Evolutionary conservation across 2,888 invertebrate species (phyloP).

Genomic region (Galeruca laticollis): DNA sequence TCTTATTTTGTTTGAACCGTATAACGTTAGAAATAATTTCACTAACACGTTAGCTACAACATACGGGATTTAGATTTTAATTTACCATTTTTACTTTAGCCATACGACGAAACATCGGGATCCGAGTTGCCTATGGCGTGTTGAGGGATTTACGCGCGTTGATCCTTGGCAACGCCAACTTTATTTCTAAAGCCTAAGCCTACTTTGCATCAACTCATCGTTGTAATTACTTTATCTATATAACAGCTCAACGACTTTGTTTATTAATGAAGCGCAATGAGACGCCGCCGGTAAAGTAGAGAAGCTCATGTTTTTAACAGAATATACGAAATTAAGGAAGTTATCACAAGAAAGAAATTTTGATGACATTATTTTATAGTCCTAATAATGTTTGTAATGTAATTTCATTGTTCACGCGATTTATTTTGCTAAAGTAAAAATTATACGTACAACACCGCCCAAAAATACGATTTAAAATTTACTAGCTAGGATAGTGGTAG

Average conservation of each 20-base stretch:
- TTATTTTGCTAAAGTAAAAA: no score
- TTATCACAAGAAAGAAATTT: no score
- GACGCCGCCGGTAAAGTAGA: background rate
- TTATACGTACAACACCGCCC: no score
- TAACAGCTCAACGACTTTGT: slow-evolving; percentile 35
- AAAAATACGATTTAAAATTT: no score
- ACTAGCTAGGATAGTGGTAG: no score
- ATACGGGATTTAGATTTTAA: slow-evolving; percentile 23
- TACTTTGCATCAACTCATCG: slow-evolving; percentile 56
- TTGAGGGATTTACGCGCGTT: slow-evolving; percentile 49
- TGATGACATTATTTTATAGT: no score
- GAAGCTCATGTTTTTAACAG: no score
- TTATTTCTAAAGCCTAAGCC: slow-evolving; percentile 52
- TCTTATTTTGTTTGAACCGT: no score
- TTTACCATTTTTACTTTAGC: slow-evolving; percentile 32
- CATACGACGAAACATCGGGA: background rate
- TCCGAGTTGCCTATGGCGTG: slow-evolving; percentile 25
- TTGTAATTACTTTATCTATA: slow-evolving; percentile 57
- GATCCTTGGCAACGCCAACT: slow-evolving; percentile 55
- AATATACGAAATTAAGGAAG: no score
- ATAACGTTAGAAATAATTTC: background rate
- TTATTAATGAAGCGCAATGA: slow-evolving; percentile 20
- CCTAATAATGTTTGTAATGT: no score
- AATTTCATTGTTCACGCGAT: no score
- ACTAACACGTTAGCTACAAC: background rate